Conservation (phyloP, 2,113 vertebrate genomes). For the Amblyornis subalaris region DNA sequence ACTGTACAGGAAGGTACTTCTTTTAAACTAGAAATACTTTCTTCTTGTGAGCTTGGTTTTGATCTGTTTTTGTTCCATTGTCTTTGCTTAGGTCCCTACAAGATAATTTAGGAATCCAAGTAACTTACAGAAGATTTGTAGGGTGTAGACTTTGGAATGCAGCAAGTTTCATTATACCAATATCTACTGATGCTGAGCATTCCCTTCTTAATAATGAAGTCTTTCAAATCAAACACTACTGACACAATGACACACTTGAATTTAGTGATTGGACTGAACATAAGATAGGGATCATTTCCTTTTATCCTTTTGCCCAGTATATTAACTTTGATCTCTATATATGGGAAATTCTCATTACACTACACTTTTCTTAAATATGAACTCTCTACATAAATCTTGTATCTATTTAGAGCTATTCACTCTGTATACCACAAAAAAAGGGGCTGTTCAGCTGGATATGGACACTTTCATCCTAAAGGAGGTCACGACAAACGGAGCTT, state of each 20-base stretch:
- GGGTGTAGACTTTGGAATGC: background rate
- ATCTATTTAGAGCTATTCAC: conserved; percentile 14
- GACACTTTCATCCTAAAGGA: background rate
- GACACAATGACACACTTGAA: conserved; percentile 51
- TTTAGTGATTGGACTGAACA: conserved; percentile 47
- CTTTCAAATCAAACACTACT: conserved; percentile 42
- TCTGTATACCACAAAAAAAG: background rate
- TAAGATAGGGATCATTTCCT: conserved; percentile 12
- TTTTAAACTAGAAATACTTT: background rate
- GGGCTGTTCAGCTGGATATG: background rate
- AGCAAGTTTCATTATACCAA: background rate
- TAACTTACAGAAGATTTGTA: conserved; percentile 19
- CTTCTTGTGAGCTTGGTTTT: background rate
- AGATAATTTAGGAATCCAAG: conserved; percentile 26
- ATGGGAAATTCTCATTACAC: conserved; percentile 48
- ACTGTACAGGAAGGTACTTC: background rate
- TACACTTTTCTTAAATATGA: conserved; percentile 17
- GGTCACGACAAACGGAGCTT: background rate
- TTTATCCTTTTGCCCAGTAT: conserved; percentile 26
- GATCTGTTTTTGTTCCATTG: background rate
- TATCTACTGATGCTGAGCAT: conserved; percentile 1
- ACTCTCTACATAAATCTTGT: background rate
- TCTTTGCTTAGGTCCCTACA: conserved; percentile 12
- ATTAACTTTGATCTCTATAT: conserved; percentile 61
- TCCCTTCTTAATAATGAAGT: conserved; percentile 61